phyloP scores from a whole-genome alignment of 1,140 invertebrate genomes.

The Phymastichus coffea region DNA sequence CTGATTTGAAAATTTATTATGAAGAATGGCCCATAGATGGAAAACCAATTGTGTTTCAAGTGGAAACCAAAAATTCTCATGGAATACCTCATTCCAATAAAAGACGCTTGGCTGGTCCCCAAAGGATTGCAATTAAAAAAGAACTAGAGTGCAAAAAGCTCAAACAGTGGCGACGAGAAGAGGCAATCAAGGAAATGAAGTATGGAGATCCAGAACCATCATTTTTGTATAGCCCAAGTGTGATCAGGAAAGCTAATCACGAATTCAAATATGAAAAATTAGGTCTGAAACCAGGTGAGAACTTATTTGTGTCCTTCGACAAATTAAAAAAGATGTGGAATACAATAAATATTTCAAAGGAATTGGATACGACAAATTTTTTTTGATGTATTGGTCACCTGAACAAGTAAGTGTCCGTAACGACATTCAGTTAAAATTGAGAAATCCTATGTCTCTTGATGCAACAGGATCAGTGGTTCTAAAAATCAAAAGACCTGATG shows the following conservation, averaged over 20 bases:
- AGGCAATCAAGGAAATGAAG: neutral
- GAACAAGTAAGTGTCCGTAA: neutral
- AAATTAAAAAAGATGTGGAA: neutral
- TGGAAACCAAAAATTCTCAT: neutral
- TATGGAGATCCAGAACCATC: slow-evolving; percentile 1
- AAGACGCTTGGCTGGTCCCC: neutral
- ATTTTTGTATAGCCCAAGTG: neutral
- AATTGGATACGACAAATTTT: neutral
- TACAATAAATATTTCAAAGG: neutral
- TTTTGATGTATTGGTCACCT: neutral
- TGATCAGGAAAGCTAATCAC: neutral
- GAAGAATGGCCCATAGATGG: neutral
- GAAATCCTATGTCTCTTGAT: neutral
- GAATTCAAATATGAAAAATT: neutral
- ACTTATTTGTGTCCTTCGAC: neutral
- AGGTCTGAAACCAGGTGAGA: neutral
- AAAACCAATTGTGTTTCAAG: neutral
- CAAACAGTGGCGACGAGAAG: neutral
- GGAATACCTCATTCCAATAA: neutral
- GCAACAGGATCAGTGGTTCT: slow-evolving; percentile 1
- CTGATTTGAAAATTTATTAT: neutral
- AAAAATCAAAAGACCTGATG: neutral
- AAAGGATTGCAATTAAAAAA: neutral
- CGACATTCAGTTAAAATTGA: neutral
- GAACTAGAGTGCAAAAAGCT: neutral